These are phyloP conservation scores for Poeciliopsis prolifica DNA, from an alignment of 2,113 vertebrate species.

Conservation along the genomic window DNA sequence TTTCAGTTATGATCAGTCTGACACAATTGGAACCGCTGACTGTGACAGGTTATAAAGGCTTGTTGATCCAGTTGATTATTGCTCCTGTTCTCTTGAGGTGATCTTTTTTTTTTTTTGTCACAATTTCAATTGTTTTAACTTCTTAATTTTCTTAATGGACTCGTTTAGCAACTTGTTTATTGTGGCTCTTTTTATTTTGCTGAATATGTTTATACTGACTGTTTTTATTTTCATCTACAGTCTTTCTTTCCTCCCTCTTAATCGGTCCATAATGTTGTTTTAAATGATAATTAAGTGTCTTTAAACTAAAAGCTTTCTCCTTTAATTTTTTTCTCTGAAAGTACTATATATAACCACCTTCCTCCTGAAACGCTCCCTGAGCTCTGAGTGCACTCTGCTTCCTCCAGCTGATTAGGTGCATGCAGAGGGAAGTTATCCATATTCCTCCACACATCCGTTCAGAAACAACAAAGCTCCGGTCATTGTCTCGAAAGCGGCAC, in stretches of 20 bases:
- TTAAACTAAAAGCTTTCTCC: neutral
- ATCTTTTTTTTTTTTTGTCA: neutral
- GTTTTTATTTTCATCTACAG: too few species aligned
- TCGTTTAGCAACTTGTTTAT: neutral
- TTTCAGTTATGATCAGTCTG: neutral
- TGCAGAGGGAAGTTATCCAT: slow-evolving; percentile 59
- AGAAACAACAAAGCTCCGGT: slow-evolving; percentile 46
- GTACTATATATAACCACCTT: neutral
- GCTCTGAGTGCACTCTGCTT: slow-evolving; percentile 33
- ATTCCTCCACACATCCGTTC: slow-evolving; percentile 60
- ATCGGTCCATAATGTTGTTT: neutral
- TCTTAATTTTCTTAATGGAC: neutral
- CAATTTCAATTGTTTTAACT: neutral
- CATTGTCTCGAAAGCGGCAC: slow-evolving; percentile 52
- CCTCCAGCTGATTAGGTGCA: slow-evolving; percentile 49
- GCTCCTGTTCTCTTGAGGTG: neutral
- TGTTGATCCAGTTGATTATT: neutral
- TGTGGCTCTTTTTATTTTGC: neutral
- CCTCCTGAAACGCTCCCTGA: slow-evolving; percentile 2
- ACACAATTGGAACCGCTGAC: neutral
- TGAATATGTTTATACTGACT: too few species aligned
- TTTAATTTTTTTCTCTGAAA: neutral
- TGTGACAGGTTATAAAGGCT: neutral
- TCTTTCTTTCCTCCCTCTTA: neutral
- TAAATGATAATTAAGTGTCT: neutral